These are phyloP conservation scores for Zosterops lateralis DNA, from an alignment of 2,113 vertebrate genomes.

Conservation along the genomic window DNA sequence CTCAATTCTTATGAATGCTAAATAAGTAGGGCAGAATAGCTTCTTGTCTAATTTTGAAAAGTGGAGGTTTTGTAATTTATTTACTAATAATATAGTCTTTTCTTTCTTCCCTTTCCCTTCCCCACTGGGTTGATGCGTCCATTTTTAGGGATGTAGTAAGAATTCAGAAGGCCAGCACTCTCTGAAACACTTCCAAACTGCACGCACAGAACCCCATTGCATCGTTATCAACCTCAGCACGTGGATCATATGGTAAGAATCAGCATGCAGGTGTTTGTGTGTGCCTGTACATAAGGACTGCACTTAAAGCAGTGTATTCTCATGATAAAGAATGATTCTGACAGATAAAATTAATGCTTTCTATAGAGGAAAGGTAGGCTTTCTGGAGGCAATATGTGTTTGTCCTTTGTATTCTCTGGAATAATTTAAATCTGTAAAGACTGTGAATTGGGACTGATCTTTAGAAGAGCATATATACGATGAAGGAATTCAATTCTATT, in stretches of 20 bases:
- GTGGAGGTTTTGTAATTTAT: not conserved
- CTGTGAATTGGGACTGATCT: not conserved
- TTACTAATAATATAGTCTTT: not conserved
- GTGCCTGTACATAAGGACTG: not conserved
- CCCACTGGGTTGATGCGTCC: not conserved
- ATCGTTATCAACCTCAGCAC: constrained; percentile 89
- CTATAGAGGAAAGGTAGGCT: not conserved
- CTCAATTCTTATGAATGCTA: not conserved
- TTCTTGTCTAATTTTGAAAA: not conserved
- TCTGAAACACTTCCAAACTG: constrained; percentile 84
- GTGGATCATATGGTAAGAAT: constrained; percentile 91
- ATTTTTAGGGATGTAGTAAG: constrained; percentile 85
- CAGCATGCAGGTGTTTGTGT: not conserved
- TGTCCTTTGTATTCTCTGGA: not conserved
- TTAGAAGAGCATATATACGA: not conserved
- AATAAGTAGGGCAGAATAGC: not conserved
- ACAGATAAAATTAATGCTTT: not conserved
- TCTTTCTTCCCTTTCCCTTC: not conserved
- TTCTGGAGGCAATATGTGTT: not conserved
- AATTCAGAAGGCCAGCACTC: constrained; percentile 88
- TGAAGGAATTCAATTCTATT: not conserved
- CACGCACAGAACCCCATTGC: constrained; percentile 84
- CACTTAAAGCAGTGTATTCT: not conserved
- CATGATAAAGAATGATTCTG: not conserved
- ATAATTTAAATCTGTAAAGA: not conserved